Evolutionary conservation across 53 echinoderm and acorn worm genomes (phyloP).

Genomic region (Temnopleurus reevesii): DNA sequence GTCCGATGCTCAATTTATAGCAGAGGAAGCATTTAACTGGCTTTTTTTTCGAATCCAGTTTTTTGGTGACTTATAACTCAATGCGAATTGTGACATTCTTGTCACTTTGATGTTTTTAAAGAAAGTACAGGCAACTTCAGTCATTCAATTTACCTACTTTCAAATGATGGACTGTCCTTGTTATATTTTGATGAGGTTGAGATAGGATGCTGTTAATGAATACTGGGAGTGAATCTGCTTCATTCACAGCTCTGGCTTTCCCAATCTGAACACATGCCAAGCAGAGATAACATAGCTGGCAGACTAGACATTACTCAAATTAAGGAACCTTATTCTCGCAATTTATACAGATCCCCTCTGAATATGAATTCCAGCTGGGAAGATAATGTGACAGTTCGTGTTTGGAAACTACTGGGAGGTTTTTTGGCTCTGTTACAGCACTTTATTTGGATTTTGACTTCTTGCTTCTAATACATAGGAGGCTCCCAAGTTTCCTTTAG

Average conservation of each 20-base stretch:
- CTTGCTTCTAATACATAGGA: not conserved
- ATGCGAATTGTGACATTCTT: not conserved
- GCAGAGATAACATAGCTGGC: constrained; percentile 35
- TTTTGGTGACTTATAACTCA: not conserved
- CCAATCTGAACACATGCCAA: constrained; percentile 15
- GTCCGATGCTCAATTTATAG: not conserved
- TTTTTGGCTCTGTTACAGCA: not conserved
- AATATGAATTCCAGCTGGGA: not conserved
- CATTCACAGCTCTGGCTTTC: not conserved
- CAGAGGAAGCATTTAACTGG: not conserved
- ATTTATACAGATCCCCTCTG: not conserved
- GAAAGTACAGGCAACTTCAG: constrained; percentile 28
- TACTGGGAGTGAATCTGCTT: not conserved
- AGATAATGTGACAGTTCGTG: not conserved
- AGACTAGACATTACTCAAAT: constrained; percentile 6
- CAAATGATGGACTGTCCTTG: not conserved
- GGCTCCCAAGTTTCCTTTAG: not conserved
- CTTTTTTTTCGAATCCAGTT: not conserved
- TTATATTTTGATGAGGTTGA: constrained; percentile 18
- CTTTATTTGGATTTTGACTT: not conserved
- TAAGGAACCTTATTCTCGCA: constrained; percentile 20
- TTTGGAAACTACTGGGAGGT: not conserved
- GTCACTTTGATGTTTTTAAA: constrained; percentile 9
- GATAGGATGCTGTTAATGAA: constrained; percentile 33
- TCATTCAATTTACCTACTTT: constrained; percentile 37